Conservation (phyloP, 2,113 vertebrate species). For the Loxodonta africana region DNA sequence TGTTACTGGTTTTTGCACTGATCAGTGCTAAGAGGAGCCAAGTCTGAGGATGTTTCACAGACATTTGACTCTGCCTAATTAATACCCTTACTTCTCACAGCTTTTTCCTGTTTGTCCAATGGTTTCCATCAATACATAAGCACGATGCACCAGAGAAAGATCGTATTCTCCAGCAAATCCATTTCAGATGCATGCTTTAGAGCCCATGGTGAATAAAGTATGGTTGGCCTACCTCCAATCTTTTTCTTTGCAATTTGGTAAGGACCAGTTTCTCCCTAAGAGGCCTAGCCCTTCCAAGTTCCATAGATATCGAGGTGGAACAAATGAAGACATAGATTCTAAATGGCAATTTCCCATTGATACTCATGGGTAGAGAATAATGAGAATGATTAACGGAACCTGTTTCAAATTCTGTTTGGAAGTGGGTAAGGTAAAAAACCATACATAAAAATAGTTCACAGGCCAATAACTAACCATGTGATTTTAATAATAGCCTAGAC, state of each 20-base stretch:
- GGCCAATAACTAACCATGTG: background rate
- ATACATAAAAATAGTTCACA: background rate
- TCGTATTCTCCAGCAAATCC: background rate
- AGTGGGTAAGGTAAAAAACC: background rate
- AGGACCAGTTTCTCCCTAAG: background rate
- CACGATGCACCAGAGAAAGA: background rate
- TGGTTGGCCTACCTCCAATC: background rate
- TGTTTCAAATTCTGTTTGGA: background rate
- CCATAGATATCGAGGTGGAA: background rate
- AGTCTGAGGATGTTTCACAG: background rate
- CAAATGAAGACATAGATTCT: background rate
- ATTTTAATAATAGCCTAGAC: background rate
- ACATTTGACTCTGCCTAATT: background rate
- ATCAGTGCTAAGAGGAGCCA: background rate
- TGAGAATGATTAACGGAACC: background rate
- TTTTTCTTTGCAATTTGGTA: constrained; percentile 12
- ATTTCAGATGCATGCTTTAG: background rate
- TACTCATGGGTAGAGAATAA: background rate
- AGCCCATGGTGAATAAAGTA: background rate
- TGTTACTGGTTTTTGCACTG: background rate
- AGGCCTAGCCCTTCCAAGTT: constrained; percentile 3
- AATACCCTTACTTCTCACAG: background rate
- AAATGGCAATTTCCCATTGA: background rate
- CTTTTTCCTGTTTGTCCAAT: background rate
- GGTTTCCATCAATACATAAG: background rate